phyloP scores from a whole-genome alignment of 2,113 vertebrate species.

The Anseranas semipalmata region DNA sequence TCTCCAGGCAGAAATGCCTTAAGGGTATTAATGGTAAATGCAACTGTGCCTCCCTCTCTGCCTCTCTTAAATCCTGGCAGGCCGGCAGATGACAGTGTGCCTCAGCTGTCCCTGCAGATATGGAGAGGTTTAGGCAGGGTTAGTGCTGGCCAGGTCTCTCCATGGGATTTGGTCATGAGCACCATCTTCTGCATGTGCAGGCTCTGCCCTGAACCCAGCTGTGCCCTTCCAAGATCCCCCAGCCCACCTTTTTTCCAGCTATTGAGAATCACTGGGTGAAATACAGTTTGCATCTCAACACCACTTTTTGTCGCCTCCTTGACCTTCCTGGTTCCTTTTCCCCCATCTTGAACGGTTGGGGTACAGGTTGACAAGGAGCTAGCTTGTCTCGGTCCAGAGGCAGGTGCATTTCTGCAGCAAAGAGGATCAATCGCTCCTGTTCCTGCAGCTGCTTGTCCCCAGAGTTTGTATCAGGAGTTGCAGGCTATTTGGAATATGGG shows the following conservation, averaged over 20 bases:
- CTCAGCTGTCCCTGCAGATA: background rate
- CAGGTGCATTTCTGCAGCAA: background rate
- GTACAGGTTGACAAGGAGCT: background rate
- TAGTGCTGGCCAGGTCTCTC: background rate
- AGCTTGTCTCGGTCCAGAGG: background rate
- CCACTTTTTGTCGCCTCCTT: background rate
- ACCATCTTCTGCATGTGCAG: background rate
- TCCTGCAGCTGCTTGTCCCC: background rate
- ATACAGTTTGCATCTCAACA: background rate
- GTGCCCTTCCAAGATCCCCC: background rate
- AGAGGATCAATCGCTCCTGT: background rate
- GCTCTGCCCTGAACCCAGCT: background rate
- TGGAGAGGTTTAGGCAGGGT: background rate
- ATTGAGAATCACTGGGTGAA: background rate
- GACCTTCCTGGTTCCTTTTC: background rate
- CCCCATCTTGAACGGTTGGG: background rate
- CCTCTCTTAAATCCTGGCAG: background rate
- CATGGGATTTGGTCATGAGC: background rate
- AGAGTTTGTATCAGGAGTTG: conserved; percentile 25
- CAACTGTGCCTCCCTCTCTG: background rate
- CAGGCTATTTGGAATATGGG: background rate
- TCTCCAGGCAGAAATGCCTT: background rate
- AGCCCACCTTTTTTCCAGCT: background rate
- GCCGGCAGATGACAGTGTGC: background rate
- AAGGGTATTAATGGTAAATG: background rate